These are phyloP conservation scores for Chironomus riparius DNA, from an alignment of 2,888 invertebrate genomes.

Conservation along the genomic window DNA sequence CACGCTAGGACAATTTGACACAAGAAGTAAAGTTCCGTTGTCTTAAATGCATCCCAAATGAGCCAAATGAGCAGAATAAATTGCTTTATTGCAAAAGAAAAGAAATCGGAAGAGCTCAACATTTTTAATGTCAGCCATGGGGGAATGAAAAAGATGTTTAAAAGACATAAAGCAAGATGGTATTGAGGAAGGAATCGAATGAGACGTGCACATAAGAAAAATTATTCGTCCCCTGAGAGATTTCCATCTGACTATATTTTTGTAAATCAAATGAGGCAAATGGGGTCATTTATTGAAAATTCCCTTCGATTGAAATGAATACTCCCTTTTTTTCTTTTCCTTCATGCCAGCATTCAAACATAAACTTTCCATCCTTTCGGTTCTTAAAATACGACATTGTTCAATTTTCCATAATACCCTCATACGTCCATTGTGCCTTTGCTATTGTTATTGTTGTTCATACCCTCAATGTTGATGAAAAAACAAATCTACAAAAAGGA, in stretches of 20 bases:
- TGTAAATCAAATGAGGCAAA: slow-evolving; percentile 16
- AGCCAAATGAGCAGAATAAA: background rate
- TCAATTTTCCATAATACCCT: background rate
- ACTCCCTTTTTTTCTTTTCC: background rate
- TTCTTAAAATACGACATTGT: background rate
- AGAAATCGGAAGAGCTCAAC: too few species aligned
- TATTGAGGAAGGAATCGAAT: background rate
- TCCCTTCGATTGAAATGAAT: background rate
- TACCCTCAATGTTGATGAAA: background rate
- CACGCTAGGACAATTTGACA: background rate
- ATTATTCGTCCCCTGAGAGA: slow-evolving; percentile 16
- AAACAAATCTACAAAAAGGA: slow-evolving; percentile 7
- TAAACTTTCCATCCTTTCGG: background rate
- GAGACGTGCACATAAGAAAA: background rate
- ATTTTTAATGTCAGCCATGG: background rate
- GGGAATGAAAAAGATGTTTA: background rate
- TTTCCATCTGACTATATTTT: slow-evolving; percentile 6
- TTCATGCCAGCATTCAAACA: background rate
- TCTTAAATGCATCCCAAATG: slow-evolving; percentile 7
- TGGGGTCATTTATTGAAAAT: slow-evolving; percentile 19
- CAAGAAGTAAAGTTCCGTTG: background rate
- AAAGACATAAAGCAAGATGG: background rate
- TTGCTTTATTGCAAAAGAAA: background rate
- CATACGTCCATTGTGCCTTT: background rate
- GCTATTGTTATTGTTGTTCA: background rate